These are phyloP conservation scores for Rissa tridactyla DNA, from an alignment of 2,113 vertebrate species.

Conservation along the genomic window DNA sequence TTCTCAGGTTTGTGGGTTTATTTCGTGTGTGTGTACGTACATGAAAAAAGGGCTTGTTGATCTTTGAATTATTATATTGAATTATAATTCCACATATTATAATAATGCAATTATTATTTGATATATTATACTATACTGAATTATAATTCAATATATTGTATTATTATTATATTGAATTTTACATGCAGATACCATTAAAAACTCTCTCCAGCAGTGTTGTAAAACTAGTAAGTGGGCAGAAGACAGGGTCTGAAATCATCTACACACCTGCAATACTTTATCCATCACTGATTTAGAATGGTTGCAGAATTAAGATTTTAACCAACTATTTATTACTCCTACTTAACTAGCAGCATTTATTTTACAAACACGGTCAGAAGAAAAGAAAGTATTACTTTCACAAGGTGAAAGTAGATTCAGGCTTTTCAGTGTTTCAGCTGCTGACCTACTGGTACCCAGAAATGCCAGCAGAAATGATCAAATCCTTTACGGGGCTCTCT, in stretches of 20 bases:
- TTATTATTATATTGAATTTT: too few relatives aligned
- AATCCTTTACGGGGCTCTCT: background rate
- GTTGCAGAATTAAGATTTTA: background rate
- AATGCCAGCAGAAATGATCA: background rate
- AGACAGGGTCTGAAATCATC: background rate
- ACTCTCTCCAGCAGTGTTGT: background rate
- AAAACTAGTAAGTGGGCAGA: background rate
- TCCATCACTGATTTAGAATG: background rate
- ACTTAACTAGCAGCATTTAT: background rate
- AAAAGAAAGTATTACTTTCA: background rate
- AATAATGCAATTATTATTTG: too few relatives aligned
- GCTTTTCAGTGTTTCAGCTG: background rate
- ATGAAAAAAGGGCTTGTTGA: background rate
- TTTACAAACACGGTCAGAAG: accelerated
- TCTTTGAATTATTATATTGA: background rate
- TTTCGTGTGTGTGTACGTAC: accelerated
- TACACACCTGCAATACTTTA: background rate
- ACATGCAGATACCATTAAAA: background rate
- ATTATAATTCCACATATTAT: too few relatives aligned
- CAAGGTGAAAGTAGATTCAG: background rate
- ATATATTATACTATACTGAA: too few relatives aligned
- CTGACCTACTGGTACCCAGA: background rate
- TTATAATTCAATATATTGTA: too few relatives aligned
- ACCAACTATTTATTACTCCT: accelerated
- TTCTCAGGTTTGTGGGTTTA: background rate